Evolutionary conservation across 92 coral and sea anemone genomes (phyloP).

Genomic region (Zoanthus sociatus): DNA sequence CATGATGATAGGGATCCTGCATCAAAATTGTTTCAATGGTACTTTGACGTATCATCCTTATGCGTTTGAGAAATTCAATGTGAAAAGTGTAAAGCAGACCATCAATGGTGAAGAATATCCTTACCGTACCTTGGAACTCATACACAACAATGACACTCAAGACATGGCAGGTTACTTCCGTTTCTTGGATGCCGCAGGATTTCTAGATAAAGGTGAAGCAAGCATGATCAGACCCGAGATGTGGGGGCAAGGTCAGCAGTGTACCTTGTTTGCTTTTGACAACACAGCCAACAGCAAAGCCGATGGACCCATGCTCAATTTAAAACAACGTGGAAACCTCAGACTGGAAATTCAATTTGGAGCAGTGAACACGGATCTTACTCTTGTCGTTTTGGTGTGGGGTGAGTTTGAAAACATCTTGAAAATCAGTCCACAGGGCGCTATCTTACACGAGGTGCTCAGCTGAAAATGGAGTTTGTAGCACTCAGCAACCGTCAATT

Average conservation of each 20-base stretch:
- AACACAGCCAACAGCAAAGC: slow-evolving; percentile 11
- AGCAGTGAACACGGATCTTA: no score
- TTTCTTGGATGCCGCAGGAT: background rate
- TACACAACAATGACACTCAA: background rate
- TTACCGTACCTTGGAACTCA: background rate
- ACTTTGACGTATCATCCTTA: background rate
- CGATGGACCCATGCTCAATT: background rate
- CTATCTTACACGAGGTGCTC: no score
- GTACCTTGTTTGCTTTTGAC: background rate
- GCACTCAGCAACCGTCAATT: no score
- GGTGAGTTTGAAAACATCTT: no score
- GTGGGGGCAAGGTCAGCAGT: background rate
- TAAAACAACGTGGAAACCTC: no score
- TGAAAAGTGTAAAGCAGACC: background rate
- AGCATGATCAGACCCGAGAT: background rate
- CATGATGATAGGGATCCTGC: background rate
- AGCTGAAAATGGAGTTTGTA: no score
- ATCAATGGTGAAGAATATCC: background rate
- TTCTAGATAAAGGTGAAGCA: background rate
- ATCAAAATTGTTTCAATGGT: background rate
- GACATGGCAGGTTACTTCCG: background rate
- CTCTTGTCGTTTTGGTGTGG: no score
- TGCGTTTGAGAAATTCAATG: background rate
- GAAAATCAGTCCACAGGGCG: no score
- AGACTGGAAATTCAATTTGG: no score